Evolutionary conservation across 2,888 invertebrate genomes (phyloP), one percentile per base, ranked within the genome.

Genomic region (Pandemis heparana): DNA sequence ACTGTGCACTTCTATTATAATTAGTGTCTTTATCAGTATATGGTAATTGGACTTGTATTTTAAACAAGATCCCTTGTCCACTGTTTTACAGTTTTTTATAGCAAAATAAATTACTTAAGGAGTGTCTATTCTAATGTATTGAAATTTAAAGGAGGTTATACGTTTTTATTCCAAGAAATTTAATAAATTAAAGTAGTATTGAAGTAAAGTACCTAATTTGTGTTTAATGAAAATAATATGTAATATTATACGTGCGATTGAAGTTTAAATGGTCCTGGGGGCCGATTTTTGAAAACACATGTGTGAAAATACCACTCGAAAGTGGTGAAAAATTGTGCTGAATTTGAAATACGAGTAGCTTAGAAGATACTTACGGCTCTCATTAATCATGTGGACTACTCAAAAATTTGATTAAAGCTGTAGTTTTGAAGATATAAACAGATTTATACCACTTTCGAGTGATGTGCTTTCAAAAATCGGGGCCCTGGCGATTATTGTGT

Each of bases 11-110:
- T 87, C 87, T 89, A 88, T 89, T 88, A 88, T 90, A 91, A 91
- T 91, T 89, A 89, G 88, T 85, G 85, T 83, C 85, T 88, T 88
- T 89, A 89, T 89, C 88, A 87, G 87, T 85, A 87, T 81, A 88
- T 86, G 87, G 85, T 89, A 89, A 91, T 89, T 89, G 88, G 84
- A 84, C 81, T 84, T 82, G 77, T 83, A 77, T 83, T 82, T 80
- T 82, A 82, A 79, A 85, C 84, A 77, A 83, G 83, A 82, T 83
- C 83, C 81, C 86, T 86, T 86, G 83, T 85, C 77, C 78, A 80
- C 77, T 81, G 77, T 80, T 75, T 74, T 75, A 73, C 76, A 73
- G 76, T 77, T 78, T 74, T 74, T 74, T 41, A 65, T 65, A 64
- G 74, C 53, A 64, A 70, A 70, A 39, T 74, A 65, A 48, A 70